These are phyloP conservation scores for Aplodontia rufa DNA, from an alignment of 2,113 vertebrate species.

Conservation along the genomic window DNA sequence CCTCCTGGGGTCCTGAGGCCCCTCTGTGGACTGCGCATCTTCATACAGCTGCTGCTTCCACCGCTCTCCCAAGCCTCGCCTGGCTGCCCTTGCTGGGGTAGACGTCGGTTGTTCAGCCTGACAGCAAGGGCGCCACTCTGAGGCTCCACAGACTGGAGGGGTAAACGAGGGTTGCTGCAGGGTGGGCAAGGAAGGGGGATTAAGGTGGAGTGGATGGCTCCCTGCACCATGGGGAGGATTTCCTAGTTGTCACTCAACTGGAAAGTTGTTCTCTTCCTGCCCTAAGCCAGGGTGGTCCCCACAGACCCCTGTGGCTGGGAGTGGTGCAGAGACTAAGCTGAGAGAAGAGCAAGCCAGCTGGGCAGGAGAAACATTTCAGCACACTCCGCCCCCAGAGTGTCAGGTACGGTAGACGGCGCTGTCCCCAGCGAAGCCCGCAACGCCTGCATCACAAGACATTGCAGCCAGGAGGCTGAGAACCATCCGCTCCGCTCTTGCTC, in stretches of 20 bases:
- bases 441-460: fast-evolving
- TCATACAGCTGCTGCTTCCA: background rate
- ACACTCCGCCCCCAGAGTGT: fast-evolving
- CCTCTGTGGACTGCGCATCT: background rate
- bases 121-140: too few species aligned
- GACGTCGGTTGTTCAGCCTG: background rate
- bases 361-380: background rate
- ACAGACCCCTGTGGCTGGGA: background rate
- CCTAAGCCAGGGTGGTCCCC: background rate
- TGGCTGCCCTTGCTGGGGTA: too few species aligned
- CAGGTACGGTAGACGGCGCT: fast-evolving
- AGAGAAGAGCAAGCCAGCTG: background rate
- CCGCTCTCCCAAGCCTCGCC: background rate
- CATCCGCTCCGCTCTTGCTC: background rate
- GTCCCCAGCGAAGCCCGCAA: fast-evolving
- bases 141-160: background rate
- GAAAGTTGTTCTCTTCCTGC: background rate
- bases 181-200: background rate
- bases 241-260: background rate
- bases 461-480: fast-evolving
- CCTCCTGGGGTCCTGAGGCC: background rate
- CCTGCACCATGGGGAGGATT: background rate
- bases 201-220: background rate
- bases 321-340: background rate
- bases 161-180: background rate